A percentile compares a stretch with the other conserved stretches of the same genome.
phyloP scores from a whole-genome alignment of 2,888 invertebrate genomes.

The Idaea aversata region DNA sequence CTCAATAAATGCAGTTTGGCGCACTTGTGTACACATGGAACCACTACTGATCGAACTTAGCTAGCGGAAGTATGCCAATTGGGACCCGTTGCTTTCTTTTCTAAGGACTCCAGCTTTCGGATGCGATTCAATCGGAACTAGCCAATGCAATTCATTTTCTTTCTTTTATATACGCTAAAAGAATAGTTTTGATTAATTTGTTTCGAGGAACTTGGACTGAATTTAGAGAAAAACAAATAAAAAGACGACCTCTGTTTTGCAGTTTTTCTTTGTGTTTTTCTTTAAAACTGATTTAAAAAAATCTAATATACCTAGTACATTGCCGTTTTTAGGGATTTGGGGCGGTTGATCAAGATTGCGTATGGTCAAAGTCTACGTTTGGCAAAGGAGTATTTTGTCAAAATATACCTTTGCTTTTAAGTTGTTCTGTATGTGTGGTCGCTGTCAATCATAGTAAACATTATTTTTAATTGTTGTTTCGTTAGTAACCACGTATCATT shows the following conservation, averaged over 20 bases:
- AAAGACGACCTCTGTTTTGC: background rate
- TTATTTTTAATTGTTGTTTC: too few species aligned
- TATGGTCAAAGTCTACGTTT: too few species aligned
- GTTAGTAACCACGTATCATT: too few species aligned
- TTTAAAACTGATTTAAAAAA: too few species aligned
- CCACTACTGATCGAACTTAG: conserved; percentile 47
- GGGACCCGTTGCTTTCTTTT: conserved; percentile 51
- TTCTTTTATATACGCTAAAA: background rate
- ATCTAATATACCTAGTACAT: too few species aligned
- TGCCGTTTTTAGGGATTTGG: too few species aligned
- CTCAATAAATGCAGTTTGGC: conserved; percentile 62
- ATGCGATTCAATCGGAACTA: background rate
- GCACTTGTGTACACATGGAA: conserved; percentile 47
- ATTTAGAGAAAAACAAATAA: background rate
- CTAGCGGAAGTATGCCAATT: conserved; percentile 59
- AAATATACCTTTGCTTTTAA: too few species aligned
- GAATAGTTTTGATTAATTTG: background rate
- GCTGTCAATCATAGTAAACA: too few species aligned
- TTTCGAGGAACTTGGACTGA: background rate
- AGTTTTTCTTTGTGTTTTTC: background rate
- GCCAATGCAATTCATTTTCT: background rate
- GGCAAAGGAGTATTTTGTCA: too few species aligned
- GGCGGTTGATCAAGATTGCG: too few species aligned
- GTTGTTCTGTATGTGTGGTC: too few species aligned
- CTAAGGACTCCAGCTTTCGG: conserved; percentile 26